Conservation (phyloP, 2,888 invertebrate genomes). For the Azorinus chamasolen region DNA sequence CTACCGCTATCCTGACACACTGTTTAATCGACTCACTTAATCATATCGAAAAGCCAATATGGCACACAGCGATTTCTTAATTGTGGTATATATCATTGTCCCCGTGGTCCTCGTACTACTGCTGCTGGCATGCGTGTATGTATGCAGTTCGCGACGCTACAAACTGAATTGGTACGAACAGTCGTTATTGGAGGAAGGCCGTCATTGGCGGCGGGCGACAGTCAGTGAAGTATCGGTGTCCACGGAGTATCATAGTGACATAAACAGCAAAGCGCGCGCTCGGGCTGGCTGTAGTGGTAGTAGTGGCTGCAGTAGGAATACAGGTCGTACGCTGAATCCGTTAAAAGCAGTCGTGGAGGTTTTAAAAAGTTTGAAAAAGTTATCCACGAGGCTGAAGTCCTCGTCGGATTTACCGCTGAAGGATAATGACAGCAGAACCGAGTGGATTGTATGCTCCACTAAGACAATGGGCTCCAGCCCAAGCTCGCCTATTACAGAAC, state of each 20-base stretch:
- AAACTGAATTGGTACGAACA: slow-evolving; percentile 89
- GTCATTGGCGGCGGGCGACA: slow-evolving; percentile 18
- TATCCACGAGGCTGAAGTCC: slow-evolving; percentile 56
- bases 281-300: slow-evolving; percentile 8
- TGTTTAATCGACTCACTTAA: too few species aligned
- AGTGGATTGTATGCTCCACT: slow-evolving; percentile 65
- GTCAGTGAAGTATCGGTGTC: slow-evolving; percentile 23
- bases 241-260: not conserved
- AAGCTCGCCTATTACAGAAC: slow-evolving; percentile 72
- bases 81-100: slow-evolving; percentile 39
- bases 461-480: slow-evolving; percentile 81
- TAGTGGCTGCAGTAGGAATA: not conserved
- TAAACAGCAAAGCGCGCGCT: not conserved
- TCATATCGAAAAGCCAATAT: too few species aligned
- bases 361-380: slow-evolving; percentile 53
- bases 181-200: slow-evolving; percentile 87
- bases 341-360: slow-evolving; percentile 56
- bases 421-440: slow-evolving; percentile 41
- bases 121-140: slow-evolving; percentile 86
- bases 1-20: too few species aligned
- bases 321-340: slow-evolving; percentile 3
- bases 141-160: slow-evolving; percentile 88
- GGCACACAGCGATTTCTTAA: slow-evolving; percentile 13
- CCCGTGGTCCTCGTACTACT: slow-evolving; percentile 30
- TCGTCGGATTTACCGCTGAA: slow-evolving; percentile 24